phyloP scores from a whole-genome alignment of 2,797 vertebrate species.

The Rhinella marina region DNA sequence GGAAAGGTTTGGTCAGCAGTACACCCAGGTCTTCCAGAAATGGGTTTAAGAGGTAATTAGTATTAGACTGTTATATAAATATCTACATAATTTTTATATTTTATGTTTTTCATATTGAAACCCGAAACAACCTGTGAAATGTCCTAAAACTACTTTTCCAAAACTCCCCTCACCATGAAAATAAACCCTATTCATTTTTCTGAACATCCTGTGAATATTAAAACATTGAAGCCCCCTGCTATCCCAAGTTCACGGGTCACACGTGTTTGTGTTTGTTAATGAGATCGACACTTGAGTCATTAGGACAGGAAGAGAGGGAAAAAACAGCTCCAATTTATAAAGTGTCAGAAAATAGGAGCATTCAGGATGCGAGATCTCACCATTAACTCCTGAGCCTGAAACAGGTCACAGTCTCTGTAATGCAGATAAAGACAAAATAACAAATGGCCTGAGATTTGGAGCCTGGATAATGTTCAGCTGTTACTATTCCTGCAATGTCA shows the following conservation, averaged over 20 bases:
- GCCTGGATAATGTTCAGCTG: constrained; percentile 28
- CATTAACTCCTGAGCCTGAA: constrained; percentile 23
- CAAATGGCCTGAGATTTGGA: constrained; percentile 18
- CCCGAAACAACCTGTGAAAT: not conserved
- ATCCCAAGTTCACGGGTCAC: constrained; percentile 22
- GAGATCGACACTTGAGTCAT: constrained; percentile 8
- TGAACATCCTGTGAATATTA: constrained; percentile 40
- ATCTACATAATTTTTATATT: not conserved
- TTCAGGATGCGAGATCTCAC: constrained; percentile 27
- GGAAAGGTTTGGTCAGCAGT: no score
- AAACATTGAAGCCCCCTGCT: not conserved
- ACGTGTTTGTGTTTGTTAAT: constrained; percentile 52
- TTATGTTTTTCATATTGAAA: not conserved
- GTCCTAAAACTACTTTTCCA: not conserved
- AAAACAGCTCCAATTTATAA: constrained; percentile 19
- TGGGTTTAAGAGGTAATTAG: no score
- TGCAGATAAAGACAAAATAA: constrained; percentile 47
- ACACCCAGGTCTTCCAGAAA: not conserved
- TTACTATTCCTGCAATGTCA: not conserved
- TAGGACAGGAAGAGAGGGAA: constrained; percentile 16
- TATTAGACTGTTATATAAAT: no score
- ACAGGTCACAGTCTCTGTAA: constrained; percentile 27
- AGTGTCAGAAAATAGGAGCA: constrained; percentile 41
- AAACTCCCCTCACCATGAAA: constrained; percentile 16
- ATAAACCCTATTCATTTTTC: not conserved